These are phyloP conservation scores for Strix uralensis DNA, from an alignment of 2,113 vertebrate genomes.

Conservation along the genomic window DNA sequence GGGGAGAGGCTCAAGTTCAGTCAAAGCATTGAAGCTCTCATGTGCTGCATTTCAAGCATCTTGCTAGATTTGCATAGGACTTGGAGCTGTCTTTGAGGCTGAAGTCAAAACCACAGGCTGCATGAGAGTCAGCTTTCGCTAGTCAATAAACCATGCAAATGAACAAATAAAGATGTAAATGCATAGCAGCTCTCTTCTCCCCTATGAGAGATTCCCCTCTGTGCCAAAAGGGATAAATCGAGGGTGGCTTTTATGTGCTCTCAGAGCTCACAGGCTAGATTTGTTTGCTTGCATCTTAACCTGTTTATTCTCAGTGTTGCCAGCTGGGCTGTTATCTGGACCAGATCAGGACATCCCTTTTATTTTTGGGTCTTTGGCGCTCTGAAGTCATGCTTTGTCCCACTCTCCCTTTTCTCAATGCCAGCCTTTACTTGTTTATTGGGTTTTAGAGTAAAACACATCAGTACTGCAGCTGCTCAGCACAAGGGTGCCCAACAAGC, in stretches of 20 bases:
- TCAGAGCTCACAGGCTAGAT: accelerated
- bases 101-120: background rate
- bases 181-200: background rate
- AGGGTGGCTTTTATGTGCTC: background rate
- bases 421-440: background rate
- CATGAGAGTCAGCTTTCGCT: background rate
- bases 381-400: background rate
- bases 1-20: background rate
- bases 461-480: background rate
- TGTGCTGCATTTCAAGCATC: background rate
- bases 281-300: background rate
- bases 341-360: background rate
- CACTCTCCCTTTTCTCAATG: background rate
- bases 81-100: background rate
- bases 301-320: background rate
- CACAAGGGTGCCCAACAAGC: accelerated
- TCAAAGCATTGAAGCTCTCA: background rate
- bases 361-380: background rate
- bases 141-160: background rate
- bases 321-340: background rate
- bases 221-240: background rate
- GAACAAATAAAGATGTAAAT: conserved; percentile 18
- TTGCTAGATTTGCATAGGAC: background rate
- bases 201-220: background rate
- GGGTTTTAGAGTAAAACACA: background rate